Base-by-base conservation (phyloP, 2,888 invertebrate species). In the Dynastes maya region DNA sequence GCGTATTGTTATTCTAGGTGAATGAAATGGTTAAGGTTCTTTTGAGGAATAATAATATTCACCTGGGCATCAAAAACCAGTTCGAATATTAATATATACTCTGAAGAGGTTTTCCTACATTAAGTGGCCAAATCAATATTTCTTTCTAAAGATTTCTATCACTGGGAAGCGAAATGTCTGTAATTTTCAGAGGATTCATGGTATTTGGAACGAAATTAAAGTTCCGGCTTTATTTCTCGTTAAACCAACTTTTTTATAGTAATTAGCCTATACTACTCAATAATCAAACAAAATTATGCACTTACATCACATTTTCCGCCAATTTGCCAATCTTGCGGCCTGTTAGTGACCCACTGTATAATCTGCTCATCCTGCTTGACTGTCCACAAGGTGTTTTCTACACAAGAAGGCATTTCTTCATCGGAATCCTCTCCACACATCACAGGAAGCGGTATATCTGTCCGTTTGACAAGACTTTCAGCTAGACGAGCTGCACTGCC, bases 261-360 rank as follows among this genome's bases (percentile, higher is more conserved):
- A 53, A 13, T 53, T n/a, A 16, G 5, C 53, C 6, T 16, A 53
- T n/a, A 53, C 13, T 53, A 2, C 3, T n/a, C 53, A 2, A 6
- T n/a, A 53, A 53, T 53, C 6, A 16, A 53, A 53, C 5, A 53
- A 53, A 53, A 16, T 53, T 2, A n/a, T 2, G 6, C n/a, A 64
- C 75, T 61, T 32, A 77, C 77, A 29, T 77, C 72, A 86, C 92
- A 92, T 85, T 91, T 91, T 4, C 92, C 92, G 5, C 92, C 92
- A 51, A 91, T 90, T 86, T 92, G 92, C 93, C 93, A 93, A 86
- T 93, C 92, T 80, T 91, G 91, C 2, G 93, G 92, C 51, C 90
- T 87, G 82, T 91, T 90, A 1, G 90, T 90, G 0, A 90, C 90
- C 93, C 93, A 93, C 64, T 88, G 86, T 88, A 93, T 91, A 58